Base-by-base conservation (phyloP, 2,113 vertebrate genomes). In the Siphamia tubifer region DNA sequence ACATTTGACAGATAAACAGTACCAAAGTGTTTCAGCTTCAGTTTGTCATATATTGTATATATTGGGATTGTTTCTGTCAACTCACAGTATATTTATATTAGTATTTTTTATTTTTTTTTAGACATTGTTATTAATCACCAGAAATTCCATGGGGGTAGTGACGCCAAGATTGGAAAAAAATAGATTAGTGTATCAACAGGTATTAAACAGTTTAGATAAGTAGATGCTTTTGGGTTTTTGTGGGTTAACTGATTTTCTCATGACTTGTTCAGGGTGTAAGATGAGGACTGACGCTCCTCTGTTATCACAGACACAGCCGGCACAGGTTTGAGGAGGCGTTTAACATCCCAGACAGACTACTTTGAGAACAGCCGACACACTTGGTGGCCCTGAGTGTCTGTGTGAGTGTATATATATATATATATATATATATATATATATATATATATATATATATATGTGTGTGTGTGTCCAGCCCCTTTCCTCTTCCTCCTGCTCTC, bases 261-360 rank as follows among this genome's bases (percentile, higher is more conserved):
- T 79, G 65, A 68, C 57, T 72, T 38, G 53, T 17, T 4, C 63
- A 16, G n/a, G 53, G 38, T 65, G 31, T 74, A 39, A 79, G 47
- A 74, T 54, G 2, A 11, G 6, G 2, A 34, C 28, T 19, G 12
- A 1, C 13, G 10, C 51, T 69, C 44, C 6, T 30, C 6, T 30
- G 28, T 30, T 10, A 75, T 78, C 74, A n/a, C n/a, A n/a, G n/a
- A n/a, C n/a, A n/a, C n/a, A 77, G 86, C 79, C 74, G 0, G 58
- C 2, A 54, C 79, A 83, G 60, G 76, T 77, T 57, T 45, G 30
- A 27, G 45, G 43, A 40, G 28, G 51, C 34, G 36, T 62, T n/a
- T 8, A 21, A 27, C 15, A 6, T 36, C 32, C n/a, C 0, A 30
- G 19, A 45, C 15, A 11, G 28, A 12, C 24, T 39, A 2, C 19